Evolutionary conservation across 2,113 vertebrate genomes (phyloP).

Genomic region (Aspiorhynchus laticeps): DNA sequence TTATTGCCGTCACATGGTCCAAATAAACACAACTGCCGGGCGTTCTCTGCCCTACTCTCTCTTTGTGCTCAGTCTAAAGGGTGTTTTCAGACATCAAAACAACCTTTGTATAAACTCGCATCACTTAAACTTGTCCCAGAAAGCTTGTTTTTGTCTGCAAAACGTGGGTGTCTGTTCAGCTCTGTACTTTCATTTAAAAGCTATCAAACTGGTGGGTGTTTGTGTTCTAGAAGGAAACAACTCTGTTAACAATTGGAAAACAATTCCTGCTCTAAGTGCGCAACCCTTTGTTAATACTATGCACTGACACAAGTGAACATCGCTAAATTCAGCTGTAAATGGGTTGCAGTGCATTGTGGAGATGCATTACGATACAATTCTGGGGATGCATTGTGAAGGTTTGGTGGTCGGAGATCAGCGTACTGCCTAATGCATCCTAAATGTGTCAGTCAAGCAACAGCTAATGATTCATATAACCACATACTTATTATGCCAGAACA

Average conservation of each 20-base stretch:
- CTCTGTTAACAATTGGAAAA: background rate
- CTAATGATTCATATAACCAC: background rate
- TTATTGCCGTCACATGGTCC: constrained; percentile 46
- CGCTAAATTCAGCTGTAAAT: background rate
- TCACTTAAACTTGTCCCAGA: constrained; percentile 33
- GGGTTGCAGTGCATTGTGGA: background rate
- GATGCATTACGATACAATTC: background rate
- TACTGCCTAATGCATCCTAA: background rate
- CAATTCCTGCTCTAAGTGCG: background rate
- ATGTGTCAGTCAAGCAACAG: background rate
- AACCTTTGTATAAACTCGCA: constrained; percentile 43
- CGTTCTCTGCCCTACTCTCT: constrained; percentile 25
- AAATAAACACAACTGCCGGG: constrained; percentile 41
- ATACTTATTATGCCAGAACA: background rate
- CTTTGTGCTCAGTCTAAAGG: constrained; percentile 51
- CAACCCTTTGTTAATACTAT: background rate
- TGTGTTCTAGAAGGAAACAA: background rate
- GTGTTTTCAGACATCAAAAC: constrained; percentile 57
- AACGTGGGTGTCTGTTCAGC: constrained; percentile 10
- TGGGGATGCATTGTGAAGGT: background rate
- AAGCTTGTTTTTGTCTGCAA: background rate
- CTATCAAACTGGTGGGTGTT: background rate
- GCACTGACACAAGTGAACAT: background rate
- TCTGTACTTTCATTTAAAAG: constrained; percentile 12
- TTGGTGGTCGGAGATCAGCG: background rate